Conservation (phyloP, 2,113 vertebrate genomes). For the Xiphorhynchus elegans region DNA sequence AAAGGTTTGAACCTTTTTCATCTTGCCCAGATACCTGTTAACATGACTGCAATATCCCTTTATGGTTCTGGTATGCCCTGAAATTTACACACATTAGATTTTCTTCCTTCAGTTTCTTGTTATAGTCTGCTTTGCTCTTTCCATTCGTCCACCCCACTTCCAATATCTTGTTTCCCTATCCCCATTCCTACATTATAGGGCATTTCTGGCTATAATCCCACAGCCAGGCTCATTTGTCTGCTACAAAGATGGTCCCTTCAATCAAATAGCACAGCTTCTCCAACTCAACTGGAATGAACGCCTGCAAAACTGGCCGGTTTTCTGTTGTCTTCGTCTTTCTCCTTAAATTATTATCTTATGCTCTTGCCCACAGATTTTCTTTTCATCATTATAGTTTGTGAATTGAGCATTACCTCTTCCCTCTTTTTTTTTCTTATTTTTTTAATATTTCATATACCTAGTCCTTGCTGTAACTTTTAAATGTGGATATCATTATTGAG, state of each 20-base stretch:
- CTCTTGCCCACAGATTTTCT: not conserved
- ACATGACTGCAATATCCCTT: not conserved
- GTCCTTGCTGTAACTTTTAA: not conserved
- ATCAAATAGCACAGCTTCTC: not conserved
- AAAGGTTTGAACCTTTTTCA: not conserved
- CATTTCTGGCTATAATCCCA: not conserved
- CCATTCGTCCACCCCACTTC: not conserved
- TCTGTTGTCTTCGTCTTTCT: not conserved
- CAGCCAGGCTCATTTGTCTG: not conserved
- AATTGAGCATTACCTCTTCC: not conserved
- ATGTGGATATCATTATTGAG: not conserved
- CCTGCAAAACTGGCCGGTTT: not conserved
- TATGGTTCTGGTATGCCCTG: not conserved
- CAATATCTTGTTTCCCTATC: not conserved
- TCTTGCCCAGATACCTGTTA: not conserved
- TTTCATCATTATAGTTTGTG: not conserved
- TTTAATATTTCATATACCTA: not conserved
- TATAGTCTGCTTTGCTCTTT: not conserved
- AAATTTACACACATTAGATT: not conserved
- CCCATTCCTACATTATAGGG: not conserved
- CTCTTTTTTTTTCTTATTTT: fast-evolving
- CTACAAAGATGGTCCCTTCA: not conserved
- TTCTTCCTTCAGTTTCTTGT: not conserved
- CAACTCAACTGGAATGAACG: not conserved
- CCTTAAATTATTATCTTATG: not conserved